Evolutionary conservation across 2,113 vertebrate species (phyloP).

Genomic region (Anoplopoma fimbria): DNA sequence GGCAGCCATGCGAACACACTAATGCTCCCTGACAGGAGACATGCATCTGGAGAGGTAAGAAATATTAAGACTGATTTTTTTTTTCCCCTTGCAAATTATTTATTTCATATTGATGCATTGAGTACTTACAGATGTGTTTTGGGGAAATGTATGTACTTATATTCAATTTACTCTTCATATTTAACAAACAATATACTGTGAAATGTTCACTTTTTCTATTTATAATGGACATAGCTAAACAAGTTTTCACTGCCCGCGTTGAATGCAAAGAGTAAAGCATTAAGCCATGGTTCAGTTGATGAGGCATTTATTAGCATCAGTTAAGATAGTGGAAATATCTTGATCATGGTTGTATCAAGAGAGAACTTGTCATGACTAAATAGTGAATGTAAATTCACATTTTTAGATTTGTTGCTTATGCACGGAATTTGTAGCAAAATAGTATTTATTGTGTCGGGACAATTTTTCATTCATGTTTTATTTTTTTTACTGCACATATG

Average conservation of each 20-base stretch:
- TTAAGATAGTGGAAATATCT: neutral
- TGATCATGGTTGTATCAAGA: neutral
- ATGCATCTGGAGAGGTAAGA: neutral
- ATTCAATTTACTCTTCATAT: neutral
- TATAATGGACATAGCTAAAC: no score
- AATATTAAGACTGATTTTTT: neutral
- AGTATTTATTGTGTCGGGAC: neutral
- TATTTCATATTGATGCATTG: neutral
- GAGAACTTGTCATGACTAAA: neutral
- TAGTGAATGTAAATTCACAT: neutral
- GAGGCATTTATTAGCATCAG: no score
- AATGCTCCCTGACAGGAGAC: neutral
- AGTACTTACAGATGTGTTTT: neutral
- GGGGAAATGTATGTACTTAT: neutral
- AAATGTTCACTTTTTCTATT: neutral
- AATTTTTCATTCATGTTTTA: no score
- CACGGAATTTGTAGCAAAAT: neutral
- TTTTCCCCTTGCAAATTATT: neutral
- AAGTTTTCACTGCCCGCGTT: no score
- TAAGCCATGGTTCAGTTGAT: neutral
- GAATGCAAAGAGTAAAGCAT: neutral
- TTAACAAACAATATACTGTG: neutral
- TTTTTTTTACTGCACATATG: neutral
- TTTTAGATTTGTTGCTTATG: neutral
- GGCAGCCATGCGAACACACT: conserved; percentile 2